phyloP scores from a whole-genome alignment of 2,113 vertebrate genomes.

The Helogale parvula region DNA sequence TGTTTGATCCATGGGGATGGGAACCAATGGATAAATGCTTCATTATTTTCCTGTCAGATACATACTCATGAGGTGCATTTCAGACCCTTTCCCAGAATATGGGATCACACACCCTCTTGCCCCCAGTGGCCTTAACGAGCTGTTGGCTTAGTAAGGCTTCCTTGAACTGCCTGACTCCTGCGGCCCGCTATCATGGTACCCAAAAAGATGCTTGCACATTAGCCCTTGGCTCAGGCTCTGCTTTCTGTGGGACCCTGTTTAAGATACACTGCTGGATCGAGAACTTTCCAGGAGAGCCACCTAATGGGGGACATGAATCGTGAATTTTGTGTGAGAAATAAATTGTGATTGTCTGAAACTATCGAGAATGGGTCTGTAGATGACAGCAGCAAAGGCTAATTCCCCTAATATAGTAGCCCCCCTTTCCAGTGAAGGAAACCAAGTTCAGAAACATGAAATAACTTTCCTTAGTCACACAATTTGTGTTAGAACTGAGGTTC shows the following conservation, averaged over 20 bases:
- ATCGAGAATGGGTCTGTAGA: not conserved
- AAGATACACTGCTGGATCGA: not conserved
- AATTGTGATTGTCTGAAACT: not conserved
- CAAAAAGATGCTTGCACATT: not conserved
- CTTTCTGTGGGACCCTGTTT: not conserved
- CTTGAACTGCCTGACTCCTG: not conserved
- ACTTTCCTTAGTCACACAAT: not conserved
- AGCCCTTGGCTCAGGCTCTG: not conserved
- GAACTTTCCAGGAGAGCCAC: not conserved
- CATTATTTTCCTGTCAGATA: not conserved
- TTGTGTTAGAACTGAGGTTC: not conserved
- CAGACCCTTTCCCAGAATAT: not conserved
- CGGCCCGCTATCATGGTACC: not conserved
- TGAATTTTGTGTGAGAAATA: not conserved
- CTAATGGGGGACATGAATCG: not conserved
- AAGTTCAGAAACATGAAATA: not conserved
- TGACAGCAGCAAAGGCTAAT: not conserved
- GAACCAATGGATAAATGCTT: not conserved
- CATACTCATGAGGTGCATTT: not conserved
- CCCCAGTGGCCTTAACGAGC: not conserved
- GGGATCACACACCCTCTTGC: not conserved
- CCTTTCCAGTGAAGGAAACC: not conserved
- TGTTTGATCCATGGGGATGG: not conserved
- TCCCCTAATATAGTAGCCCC: not conserved
- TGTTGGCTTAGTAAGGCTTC: not conserved